Percentiles rank a stretch among this genome's conserved stretches.
Evolutionary conservation across 2,888 invertebrate species (phyloP).

Genomic region (Trachelus tabidus): DNA sequence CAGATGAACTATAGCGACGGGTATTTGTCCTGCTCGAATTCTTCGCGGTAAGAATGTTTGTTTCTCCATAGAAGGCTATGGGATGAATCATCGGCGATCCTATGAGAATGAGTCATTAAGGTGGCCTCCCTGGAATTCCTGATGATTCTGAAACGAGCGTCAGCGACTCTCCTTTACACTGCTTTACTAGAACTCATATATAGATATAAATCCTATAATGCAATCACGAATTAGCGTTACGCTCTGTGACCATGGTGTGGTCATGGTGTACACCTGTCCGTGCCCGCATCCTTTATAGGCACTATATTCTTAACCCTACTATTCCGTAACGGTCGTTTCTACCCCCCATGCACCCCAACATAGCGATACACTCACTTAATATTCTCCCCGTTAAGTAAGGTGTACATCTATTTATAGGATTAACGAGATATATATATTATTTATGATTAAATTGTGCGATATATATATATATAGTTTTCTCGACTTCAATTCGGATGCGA

Average conservation of each 20-base stretch:
- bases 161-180: neutral
- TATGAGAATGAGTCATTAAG: conserved; percentile 2
- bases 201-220: conserved; percentile 32
- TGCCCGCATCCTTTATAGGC: conserved; percentile 14
- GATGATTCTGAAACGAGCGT: neutral
- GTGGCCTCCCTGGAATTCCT: conserved; percentile 2
- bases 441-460: neutral
- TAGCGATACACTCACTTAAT: neutral
- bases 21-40: neutral
- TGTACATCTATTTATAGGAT: neutral
- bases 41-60: neutral
- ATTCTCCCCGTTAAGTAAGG: neutral
- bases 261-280: conserved; percentile 54
- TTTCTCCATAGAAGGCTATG: neutral
- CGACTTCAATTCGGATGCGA: neutral
- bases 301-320: conserved; percentile 22
- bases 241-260: conserved; percentile 42
- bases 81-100: conserved; percentile 2
- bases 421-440: neutral
- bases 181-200: neutral
- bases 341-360: conserved; percentile 44
- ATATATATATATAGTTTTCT: neutral
- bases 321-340: conserved; percentile 59
- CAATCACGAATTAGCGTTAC: conserved; percentile 48
- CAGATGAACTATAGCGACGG: neutral